phyloP scores from a whole-genome alignment of 92 coral and sea anemone genomes.

The Nematostella vectensis region DNA sequence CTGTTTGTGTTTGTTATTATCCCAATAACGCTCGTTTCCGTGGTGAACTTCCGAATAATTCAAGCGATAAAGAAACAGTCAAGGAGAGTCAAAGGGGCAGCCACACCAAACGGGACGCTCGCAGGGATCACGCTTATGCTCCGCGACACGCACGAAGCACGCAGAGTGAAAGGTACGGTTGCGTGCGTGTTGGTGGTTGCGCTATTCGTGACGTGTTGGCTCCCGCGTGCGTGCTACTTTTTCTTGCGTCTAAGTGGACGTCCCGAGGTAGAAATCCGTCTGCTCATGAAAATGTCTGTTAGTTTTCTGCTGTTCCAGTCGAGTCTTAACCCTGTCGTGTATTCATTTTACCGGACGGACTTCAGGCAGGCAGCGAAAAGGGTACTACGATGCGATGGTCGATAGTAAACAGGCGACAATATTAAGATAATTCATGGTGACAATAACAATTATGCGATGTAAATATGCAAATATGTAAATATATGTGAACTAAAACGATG shows the following conservation, averaged over 20 bases:
- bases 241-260: constrained; percentile 21
- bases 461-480: no score
- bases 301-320: constrained; percentile 48
- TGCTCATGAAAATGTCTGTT: constrained; percentile 38
- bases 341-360: constrained; percentile 53
- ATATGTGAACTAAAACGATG: no score
- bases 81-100: background rate
- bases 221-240: constrained; percentile 44
- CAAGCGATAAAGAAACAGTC: constrained; percentile 6
- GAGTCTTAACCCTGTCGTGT: constrained; percentile 38
- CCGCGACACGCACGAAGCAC: background rate
- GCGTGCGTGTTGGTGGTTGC: constrained; percentile 41
- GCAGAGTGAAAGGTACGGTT: constrained; percentile 27
- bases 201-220: constrained; percentile 48
- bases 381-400: constrained; percentile 6
- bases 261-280: constrained; percentile 23
- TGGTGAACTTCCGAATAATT: constrained; percentile 9
- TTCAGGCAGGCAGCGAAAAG: constrained; percentile 43
- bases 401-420: background rate
- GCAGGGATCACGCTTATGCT: background rate
- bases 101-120: background rate
- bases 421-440: background rate
- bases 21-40: constrained; percentile 3
- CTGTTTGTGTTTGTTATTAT: constrained; percentile 8
- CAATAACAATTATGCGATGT: no score